Conservation (phyloP, 2,113 vertebrate genomes). For the Orthonyx spaldingii region DNA sequence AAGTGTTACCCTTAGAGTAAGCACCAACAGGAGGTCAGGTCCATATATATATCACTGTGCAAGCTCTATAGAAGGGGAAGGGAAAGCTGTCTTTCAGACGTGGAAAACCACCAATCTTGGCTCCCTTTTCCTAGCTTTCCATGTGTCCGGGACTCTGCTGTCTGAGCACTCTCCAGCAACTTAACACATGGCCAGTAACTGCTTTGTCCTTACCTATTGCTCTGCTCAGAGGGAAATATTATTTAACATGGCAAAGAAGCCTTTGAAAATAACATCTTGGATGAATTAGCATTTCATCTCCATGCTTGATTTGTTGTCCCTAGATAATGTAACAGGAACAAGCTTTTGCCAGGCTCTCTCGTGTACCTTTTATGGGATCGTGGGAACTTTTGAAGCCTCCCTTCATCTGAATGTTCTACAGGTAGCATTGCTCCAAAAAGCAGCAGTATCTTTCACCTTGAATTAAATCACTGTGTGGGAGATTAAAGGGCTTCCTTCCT, state of each 20-base stretch:
- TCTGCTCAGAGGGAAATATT: background rate
- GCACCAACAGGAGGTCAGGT: background rate
- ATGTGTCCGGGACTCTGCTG: background rate
- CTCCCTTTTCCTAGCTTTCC: background rate
- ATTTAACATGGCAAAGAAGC: background rate
- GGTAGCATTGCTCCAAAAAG: background rate
- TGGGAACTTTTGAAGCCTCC: background rate
- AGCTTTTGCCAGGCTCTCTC: background rate
- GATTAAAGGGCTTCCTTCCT: background rate
- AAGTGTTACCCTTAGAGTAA: background rate
- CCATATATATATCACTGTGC: background rate
- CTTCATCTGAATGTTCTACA: background rate
- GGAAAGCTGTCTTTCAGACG: background rate
- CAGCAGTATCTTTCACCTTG: background rate
- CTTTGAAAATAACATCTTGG: background rate
- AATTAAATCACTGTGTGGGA: background rate
- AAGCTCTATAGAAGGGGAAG: background rate
- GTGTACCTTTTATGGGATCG: rapidly evolving
- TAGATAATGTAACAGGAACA: background rate
- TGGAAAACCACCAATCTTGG: background rate
- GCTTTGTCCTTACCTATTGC: background rate
- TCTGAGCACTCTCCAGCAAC: background rate
- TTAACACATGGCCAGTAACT: background rate
- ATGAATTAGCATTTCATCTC: background rate
- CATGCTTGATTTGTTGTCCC: background rate